A percentile compares a stretch with the other conserved stretches of the same genome.
Evolutionary conservation across 2,888 invertebrate genomes (phyloP).

Genomic region (Dioctria linearis): DNA sequence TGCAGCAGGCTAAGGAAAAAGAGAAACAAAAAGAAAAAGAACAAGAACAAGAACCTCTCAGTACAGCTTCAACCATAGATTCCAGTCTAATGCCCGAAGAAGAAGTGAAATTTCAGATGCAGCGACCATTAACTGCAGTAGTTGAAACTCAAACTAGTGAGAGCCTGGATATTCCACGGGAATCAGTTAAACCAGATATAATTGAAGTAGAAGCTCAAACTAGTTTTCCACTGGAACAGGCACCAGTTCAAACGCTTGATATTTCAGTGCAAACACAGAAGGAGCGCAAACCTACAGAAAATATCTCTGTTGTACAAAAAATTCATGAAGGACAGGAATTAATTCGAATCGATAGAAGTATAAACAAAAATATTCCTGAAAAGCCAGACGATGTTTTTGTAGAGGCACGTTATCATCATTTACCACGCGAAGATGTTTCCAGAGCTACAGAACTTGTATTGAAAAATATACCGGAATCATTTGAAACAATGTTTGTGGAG

Average conservation of each 20-base stretch:
- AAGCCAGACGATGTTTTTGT: constrained; percentile 77
- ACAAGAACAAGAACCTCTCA: constrained; percentile 12
- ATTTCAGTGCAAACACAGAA: constrained; percentile 68
- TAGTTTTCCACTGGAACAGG: constrained; percentile 69
- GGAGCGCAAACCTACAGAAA: constrained; percentile 74
- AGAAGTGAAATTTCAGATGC: constrained; percentile 68
- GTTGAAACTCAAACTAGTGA: constrained; percentile 81
- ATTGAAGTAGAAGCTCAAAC: constrained; percentile 77
- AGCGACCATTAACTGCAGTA: constrained; percentile 62
- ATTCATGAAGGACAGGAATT: constrained; percentile 78
- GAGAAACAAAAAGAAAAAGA: constrained; percentile 70
- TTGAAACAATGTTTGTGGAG: constrained; percentile 86
- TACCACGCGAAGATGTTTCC: constrained; percentile 71
- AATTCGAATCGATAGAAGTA: constrained; percentile 80
- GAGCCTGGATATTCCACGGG: constrained; percentile 71
- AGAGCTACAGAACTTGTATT: constrained; percentile 80
- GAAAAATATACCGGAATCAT: constrained; percentile 82
- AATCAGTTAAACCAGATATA: constrained; percentile 73
- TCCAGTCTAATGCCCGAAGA: constrained; percentile 76
- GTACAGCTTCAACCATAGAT: constrained; percentile 21
- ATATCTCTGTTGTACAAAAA: constrained; percentile 78
- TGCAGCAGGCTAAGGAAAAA: constrained; percentile 63
- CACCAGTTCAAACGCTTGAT: constrained; percentile 64
- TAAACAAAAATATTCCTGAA: constrained; percentile 73
- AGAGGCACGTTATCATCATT: constrained; percentile 80